A percentile compares a stretch with the other conserved stretches of the same genome.
phyloP scores from a whole-genome alignment of 2,797 vertebrate species.

The Eutrigla gurnardus region DNA sequence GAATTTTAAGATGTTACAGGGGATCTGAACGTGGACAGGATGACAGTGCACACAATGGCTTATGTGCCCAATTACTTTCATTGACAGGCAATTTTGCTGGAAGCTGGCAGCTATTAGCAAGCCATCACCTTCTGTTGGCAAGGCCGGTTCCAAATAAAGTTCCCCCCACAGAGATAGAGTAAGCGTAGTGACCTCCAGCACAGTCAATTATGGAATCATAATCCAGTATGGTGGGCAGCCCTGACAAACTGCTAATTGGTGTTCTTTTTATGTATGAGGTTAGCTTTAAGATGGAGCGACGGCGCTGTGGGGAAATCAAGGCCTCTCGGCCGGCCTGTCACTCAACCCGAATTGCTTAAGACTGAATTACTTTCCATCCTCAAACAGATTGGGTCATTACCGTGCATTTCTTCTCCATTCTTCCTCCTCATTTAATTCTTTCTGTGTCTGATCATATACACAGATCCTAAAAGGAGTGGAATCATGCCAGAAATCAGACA shows the following conservation, averaged over 20 bases:
- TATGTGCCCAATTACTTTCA: constrained; percentile 77
- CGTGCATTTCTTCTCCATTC: constrained; percentile 31
- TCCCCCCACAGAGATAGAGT: constrained; percentile 48
- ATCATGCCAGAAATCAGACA: background rate
- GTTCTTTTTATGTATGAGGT: constrained; percentile 75
- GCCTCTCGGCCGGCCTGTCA: constrained; percentile 63
- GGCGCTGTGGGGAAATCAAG: constrained; percentile 67
- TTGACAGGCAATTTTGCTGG: constrained; percentile 77
- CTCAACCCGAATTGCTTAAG: constrained; percentile 66
- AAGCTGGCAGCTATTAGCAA: constrained; percentile 75
- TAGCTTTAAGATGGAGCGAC: constrained; percentile 61
- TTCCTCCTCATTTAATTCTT: constrained; percentile 16
- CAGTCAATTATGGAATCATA: constrained; percentile 78
- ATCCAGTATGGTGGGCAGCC: constrained; percentile 63
- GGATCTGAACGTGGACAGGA: constrained; percentile 44
- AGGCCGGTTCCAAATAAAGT: constrained; percentile 62
- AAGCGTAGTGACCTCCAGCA: constrained; percentile 67
- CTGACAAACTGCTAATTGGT: constrained; percentile 75
- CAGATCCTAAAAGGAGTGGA: background rate
- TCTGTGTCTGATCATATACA: background rate
- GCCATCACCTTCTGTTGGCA: constrained; percentile 73
- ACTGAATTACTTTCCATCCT: constrained; percentile 71
- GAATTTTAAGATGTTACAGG: constrained; percentile 29
- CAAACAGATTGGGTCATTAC: constrained; percentile 54
- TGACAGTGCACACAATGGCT: constrained; percentile 70